These are phyloP conservation scores for Microplitis mediator DNA, from an alignment of 1,140 invertebrate species.

Conservation along the genomic window DNA sequence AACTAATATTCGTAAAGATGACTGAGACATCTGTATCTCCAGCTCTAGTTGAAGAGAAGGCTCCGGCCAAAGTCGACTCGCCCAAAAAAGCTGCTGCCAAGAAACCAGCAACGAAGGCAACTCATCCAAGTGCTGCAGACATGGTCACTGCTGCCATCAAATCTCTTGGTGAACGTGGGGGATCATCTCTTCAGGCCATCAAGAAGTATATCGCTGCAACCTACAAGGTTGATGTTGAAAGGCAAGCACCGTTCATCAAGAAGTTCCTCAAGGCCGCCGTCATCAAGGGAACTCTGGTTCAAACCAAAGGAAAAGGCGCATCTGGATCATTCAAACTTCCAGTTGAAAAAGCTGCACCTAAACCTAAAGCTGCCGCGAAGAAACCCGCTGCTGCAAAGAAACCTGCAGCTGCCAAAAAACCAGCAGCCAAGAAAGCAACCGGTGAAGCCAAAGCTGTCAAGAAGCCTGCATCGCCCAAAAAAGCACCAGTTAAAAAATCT, in stretches of 20 bases:
- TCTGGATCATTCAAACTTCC: conserved; percentile 22
- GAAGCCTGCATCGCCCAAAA: background rate
- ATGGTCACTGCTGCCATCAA: conserved; percentile 68
- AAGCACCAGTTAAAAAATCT: background rate
- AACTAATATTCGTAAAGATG: no score
- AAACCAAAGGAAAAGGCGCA: conserved; percentile 57
- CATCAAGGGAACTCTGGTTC: conserved; percentile 62
- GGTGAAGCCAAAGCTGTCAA: background rate
- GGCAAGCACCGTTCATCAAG: conserved; percentile 66
- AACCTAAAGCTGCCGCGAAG: background rate
- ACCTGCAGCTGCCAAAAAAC: background rate
- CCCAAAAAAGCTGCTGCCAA: conserved; percentile 41
- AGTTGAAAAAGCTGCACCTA: background rate
- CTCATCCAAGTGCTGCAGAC: conserved; percentile 61
- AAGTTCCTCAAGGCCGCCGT: conserved; percentile 67
- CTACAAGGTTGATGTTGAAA: conserved; percentile 67
- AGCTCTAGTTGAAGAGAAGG: background rate
- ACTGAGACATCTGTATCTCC: background rate
- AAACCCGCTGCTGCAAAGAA: background rate
- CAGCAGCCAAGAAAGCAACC: background rate
- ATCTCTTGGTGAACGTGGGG: conserved; percentile 66
- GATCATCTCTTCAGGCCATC: conserved; percentile 68
- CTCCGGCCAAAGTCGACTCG: background rate
- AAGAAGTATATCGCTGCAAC: conserved; percentile 68
- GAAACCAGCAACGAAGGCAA: conserved; percentile 32